Evolutionary conservation across 2,113 vertebrate species (phyloP), one percentile per base, ranked within the genome.

Genomic region (Ardeotis arabs): DNA sequence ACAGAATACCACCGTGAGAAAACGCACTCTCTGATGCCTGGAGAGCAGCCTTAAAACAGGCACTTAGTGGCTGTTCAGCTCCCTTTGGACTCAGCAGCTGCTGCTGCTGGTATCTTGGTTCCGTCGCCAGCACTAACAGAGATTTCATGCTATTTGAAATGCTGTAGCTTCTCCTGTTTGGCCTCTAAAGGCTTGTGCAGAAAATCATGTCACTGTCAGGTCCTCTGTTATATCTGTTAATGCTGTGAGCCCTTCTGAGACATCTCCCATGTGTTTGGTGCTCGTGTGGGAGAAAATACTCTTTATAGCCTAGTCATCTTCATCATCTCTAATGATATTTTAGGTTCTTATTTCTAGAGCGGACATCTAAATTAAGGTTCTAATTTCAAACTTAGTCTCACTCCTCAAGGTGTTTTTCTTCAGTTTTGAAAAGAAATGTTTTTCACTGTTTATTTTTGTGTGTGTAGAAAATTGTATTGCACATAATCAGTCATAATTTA

Each of bases 1-100:
- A 24, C 22, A 49, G 53, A 56, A 27, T 59, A 21, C 33, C 41
- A 63, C 28, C 0, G 0, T 0, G 13, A 39, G 21, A 33, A 35
- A 84, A 33, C 15, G 10, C 10, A 19, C 16, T 14, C 35, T 67
- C 23, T 52, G 31, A 83, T 63, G 21, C 33, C 28, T 53, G 24
- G 41, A 52, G 24, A 74, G 24, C 37, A 82, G 23, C 18, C 49
- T 79, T 64, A 52, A 63, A 79, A 58, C 29, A 28, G 24, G 4
- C 41, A 47, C 35, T 74, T 63, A 23, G 33, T 59, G 25, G 28
- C 25, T 88, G 35, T 64, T 58, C 28, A 59, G 24, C 49, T 88
- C 25, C 37, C n/a, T 75, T 63, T 1, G 6, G 16, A n/a, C 47
- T 83, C 31, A 50, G 47, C 59, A 90, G 70, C 27, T 8, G 19